Evolutionary conservation across 2,797 vertebrate genomes (phyloP), one percentile per base, ranked within the genome.

Genomic region (Sternotherus odoratus): DNA sequence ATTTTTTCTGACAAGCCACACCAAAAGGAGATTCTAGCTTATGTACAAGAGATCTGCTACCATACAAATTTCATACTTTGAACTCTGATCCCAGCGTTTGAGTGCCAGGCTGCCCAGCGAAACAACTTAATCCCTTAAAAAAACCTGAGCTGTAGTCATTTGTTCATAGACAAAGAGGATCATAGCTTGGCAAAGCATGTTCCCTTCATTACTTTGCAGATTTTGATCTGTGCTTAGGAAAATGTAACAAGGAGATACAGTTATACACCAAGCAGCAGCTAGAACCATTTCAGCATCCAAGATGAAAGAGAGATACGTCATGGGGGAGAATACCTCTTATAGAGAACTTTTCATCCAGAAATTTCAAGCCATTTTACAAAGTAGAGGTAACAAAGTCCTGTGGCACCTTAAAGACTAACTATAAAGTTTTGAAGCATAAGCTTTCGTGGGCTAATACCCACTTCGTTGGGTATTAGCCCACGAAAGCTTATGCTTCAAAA

Each of bases 211-310:
- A 86, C 80, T 83, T 86, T 91, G 90, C 91, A 86, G 91, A 94
- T 94, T 92, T 87, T 91, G 86, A 91, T 75, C 69, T 92, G 53
- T 81, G 82, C 93, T 84, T 82, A 77, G 82, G 93, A 92, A 95
- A 96, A 95, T 69, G 77, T 86, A 89, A 84, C 75, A 80, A 85
- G 89, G 84, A 92, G 60, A 30, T 88, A 53, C 0, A 87, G 50
- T 5, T 87, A 49, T 28, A 87, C 1, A 79, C 85, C 87, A 92
- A 83, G 54, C 81, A 92, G 89, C 1, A 82, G 91, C 79, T 89
- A 89, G 78, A 51, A 49, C 49, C 39, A 51, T 77, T 82, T 92
- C 69, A 66, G 54, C 6, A 46, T 82, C 74, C 89, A 92, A 75
- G 85, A 87, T 86, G 83, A 89, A 89, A 94, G 85, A 60, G 57